Evolutionary conservation across 2,888 invertebrate genomes (phyloP), one percentile per base, ranked within the genome.

Genomic region (Cantharis rufa): DNA sequence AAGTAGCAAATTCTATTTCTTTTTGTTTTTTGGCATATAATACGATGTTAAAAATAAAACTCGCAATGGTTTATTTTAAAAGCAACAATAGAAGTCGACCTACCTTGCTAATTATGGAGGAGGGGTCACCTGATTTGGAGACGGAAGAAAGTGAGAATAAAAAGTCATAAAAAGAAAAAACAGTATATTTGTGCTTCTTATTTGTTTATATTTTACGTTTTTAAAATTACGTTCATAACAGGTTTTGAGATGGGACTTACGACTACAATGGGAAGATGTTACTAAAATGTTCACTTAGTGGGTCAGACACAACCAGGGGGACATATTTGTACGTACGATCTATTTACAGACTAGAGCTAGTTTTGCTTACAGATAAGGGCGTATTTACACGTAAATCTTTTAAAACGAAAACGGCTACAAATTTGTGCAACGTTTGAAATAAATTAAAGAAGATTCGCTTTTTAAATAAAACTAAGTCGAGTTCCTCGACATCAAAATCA

Each of bases 301-400:
- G 76, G 61, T 78, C 75, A 69, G 78, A 78, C 76, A 78, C 78
- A 78, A 78, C 78, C 78, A 79, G 79, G 80, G 82, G 82, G 72
- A 83, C 84, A 83, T 82, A 72, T 84, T 85, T 84, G 84, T 85
- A 85, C 85, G 84, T 84, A 82, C 83, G 82, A 85, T 82, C 84
- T 86, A 86, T 86, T 84, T 86, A 86, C 86, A 85, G 83, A 86
- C 86, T 86, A 86, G 86, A 86, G 83, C 84, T 84, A 81, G 81
- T 64, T 48, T 77, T 84, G 84, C 82, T 83, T 82, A 82, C 80
- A 82, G 79, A 81, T 81, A 81, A 83, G 84, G 84, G 84, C 84
- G 84, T 82, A 83, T 84, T 84, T 84, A 83, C 82, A 81, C 77
- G 79, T 74, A 64, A 16, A 21, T 76, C 15, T 32, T 68, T 71